Evolutionary conservation across 2,113 vertebrate species (phyloP), one percentile per base, ranked within the genome.

Genomic region (Monarcha castaneiventris): DNA sequence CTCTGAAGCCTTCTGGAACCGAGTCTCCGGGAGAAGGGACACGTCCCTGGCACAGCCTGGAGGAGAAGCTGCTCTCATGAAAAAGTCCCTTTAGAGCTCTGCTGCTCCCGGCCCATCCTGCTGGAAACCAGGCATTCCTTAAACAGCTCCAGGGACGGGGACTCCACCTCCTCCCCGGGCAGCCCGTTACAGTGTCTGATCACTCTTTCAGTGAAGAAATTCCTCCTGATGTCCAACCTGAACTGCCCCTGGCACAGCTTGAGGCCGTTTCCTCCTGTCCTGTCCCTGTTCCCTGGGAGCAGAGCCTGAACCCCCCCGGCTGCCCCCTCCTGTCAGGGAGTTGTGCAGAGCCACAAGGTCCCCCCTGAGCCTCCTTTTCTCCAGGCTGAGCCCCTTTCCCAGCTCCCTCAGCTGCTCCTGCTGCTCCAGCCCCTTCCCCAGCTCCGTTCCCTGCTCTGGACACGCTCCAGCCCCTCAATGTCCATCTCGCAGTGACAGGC

Each of bases 1-100:
- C 96, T 96, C 3, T 78, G 77, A 77, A 13, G 81, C 66, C 55
- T 93, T 87, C 3, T 89, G 93, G 3, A 66, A 84, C 84, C 73
- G 35, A 3, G 78, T 55, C 5, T 85, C 93, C 0, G 58, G n/a
- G 17, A 43, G 21, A 41, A 7, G 9, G 43, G 72, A 66, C 20
- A 4, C 6, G 1, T 48, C 41, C 23, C 17, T 1, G 1, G 13
- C 10, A 1, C 73, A 26, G 55, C 16, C 9, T 0, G 5, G 32
- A 21, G 27, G 23, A 56, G 68, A 35, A 49, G 25, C 19, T 71
- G 90, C 43, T 33, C 59, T 62, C 56, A 59, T 1, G 52, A 62
- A 63, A 62, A 55, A 43, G 41, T 67, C 59, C 26, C n/a, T 17
- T 7, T 16, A 22, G 14, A 30, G 30, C n/a, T 32, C 3, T 7